phyloP scores from a whole-genome alignment of 2,113 vertebrate genomes.

The Accipiter virgatus region DNA sequence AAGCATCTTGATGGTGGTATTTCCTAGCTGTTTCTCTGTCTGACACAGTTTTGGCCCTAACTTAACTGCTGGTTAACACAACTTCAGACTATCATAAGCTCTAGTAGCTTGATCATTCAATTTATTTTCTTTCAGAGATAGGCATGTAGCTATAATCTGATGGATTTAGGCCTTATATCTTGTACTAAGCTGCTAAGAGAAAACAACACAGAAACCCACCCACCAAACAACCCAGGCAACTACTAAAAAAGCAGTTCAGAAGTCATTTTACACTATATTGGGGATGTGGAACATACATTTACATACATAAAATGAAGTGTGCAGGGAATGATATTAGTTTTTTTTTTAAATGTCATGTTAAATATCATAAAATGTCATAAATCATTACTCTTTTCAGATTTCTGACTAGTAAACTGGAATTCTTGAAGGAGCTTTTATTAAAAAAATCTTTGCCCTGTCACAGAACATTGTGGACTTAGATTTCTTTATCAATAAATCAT shows the following conservation, averaged over 20 bases:
- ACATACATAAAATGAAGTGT: background rate
- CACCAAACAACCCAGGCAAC: background rate
- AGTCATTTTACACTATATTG: background rate
- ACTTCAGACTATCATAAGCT: background rate
- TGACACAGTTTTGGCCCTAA: background rate
- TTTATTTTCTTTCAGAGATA: background rate
- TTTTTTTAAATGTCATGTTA: slow-evolving; percentile 24
- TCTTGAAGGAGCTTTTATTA: background rate
- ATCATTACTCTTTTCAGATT: background rate
- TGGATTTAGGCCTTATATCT: background rate
- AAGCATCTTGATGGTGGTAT: background rate
- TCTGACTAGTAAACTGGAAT: background rate
- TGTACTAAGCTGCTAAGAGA: background rate
- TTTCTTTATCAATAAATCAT: no score
- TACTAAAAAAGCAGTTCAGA: background rate
- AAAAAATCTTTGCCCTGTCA: background rate
- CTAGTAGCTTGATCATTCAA: background rate
- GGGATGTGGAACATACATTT: background rate
- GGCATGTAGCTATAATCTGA: background rate
- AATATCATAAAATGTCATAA: slow-evolving; percentile 37
- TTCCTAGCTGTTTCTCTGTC: background rate
- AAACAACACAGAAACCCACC: background rate
- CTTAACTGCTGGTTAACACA: background rate
- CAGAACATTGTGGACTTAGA: background rate
- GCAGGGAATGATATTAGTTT: background rate